These are phyloP conservation scores for Tylochromis polylepis DNA, from an alignment of 2,113 vertebrate species.

Conservation along the genomic window DNA sequence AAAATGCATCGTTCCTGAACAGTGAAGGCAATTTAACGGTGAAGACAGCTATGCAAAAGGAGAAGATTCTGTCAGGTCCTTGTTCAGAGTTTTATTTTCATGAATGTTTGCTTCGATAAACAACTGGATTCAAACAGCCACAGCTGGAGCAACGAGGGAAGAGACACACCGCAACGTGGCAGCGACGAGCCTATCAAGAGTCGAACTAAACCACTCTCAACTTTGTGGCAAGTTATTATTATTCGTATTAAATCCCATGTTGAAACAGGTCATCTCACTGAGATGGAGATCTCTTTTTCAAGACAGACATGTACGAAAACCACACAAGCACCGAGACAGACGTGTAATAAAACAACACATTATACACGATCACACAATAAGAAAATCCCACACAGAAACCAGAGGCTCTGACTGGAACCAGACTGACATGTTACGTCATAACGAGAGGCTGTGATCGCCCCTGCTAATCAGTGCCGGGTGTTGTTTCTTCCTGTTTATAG, in stretches of 20 bases:
- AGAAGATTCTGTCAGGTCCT: neutral
- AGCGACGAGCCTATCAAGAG: neutral
- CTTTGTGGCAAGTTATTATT: neutral
- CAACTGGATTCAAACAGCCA: neutral
- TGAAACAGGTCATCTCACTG: neutral
- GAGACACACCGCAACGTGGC: neutral
- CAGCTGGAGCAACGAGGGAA: neutral
- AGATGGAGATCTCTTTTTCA: neutral
- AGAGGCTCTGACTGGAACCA: neutral
- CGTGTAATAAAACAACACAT: too few species aligned
- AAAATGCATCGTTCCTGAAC: neutral
- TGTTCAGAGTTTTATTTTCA: neutral
- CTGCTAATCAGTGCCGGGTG: too few species aligned
- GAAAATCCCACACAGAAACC: too few species aligned
- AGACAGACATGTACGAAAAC: neutral
- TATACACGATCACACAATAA: too few species aligned
- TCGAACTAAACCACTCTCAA: neutral
- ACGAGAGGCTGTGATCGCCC: too few species aligned
- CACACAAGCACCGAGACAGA: too few species aligned
- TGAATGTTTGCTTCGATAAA: neutral
- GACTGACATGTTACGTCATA: neutral
- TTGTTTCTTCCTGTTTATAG: neutral
- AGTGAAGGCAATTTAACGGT: neutral
- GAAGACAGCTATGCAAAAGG: neutral
- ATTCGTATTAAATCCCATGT: neutral